Base-by-base conservation (phyloP, 2,888 invertebrate species). In the Volucella inflata region DNA sequence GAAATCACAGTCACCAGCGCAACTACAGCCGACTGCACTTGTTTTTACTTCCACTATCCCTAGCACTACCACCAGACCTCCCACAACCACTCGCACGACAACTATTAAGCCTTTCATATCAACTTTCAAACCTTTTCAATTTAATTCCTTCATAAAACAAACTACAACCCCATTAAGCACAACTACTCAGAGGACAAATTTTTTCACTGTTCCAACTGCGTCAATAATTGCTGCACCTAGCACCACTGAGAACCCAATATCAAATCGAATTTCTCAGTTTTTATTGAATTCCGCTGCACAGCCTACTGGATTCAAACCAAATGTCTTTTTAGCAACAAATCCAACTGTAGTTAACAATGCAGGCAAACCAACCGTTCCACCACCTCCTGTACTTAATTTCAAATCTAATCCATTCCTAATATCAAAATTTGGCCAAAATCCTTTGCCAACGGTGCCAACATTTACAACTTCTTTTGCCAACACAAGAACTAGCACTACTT, bases 21-120 rank as follows among this genome's bases (percentile, higher is more conserved):
- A 80, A 50, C 48, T 50, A 44, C 82, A 64, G 42, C 11, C 65
- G 11, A 36, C 12, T 64, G 74, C 64, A 79, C 83, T 75, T 44
- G 87, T 76, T 59, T 75, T 70, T 48, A 75, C 68, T 64, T 62
- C 87, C 72, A 82, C 79, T 72, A 78, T 82, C 67, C 87, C 88
- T 44, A 87, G 87, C 64, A 85, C 65, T 46, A 81, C 78, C 60
- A 84, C 57, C 46, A 76, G 72, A 78, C 87, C 87, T 50, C 87
- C 75, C 42, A 78, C 71, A n/a, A 50, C 79, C 21, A 59, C 68
- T 48, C 75, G 64, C 68, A 83, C 87, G 12, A 87, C 87, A 30
- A 79, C 79, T 40, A 75, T 40, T 6, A 72, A 59, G 40, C 44
- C 68, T 51, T 42, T 12, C 9, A 51, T 60, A 16, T 68, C 77